These are phyloP conservation scores for Hepsetus odoe DNA, from an alignment of 2,113 vertebrate species.

Conservation along the genomic window DNA sequence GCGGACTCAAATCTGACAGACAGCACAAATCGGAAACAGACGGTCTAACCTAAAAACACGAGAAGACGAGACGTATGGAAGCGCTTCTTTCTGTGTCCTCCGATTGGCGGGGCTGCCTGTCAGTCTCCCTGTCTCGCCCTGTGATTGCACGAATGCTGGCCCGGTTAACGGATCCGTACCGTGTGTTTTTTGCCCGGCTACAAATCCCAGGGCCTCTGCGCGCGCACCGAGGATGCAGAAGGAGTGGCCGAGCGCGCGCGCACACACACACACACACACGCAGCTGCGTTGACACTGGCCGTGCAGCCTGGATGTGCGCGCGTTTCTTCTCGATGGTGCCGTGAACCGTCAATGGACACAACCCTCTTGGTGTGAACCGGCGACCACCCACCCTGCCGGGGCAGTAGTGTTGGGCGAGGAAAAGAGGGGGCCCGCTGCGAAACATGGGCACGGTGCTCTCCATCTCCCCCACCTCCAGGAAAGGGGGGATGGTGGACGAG, in stretches of 20 bases:
- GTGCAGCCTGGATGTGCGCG: neutral
- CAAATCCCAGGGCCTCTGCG: slow-evolving; percentile 57
- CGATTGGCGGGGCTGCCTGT: slow-evolving; percentile 49
- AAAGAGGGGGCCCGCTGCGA: slow-evolving; percentile 48
- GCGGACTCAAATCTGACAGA: slow-evolving; percentile 17
- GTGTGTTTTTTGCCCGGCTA: slow-evolving; percentile 57
- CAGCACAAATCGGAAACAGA: slow-evolving; percentile 45
- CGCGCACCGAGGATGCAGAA: slow-evolving; percentile 53
- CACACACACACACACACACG: neutral
- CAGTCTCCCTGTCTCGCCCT: slow-evolving; percentile 34
- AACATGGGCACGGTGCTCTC: slow-evolving; percentile 91
- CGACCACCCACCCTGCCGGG: slow-evolving; percentile 41
- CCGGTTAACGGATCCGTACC: slow-evolving; percentile 50
- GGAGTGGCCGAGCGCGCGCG: slow-evolving; percentile 55
- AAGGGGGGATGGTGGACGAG: slow-evolving; percentile 71
- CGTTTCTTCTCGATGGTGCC: slow-evolving; percentile 33
- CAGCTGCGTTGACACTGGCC: neutral
- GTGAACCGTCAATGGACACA: slow-evolving; percentile 55
- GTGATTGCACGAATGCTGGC: slow-evolving; percentile 50
- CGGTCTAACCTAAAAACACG: slow-evolving; percentile 37
- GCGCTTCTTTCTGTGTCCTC: neutral
- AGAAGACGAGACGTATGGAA: slow-evolving; percentile 1
- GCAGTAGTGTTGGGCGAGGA: slow-evolving; percentile 44
- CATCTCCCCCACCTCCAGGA: slow-evolving; percentile 80
- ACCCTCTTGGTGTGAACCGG: slow-evolving; percentile 43